These are phyloP conservation scores for Drosophila neutralis DNA, from an alignment of 2,888 invertebrate species.

Conservation along the genomic window DNA sequence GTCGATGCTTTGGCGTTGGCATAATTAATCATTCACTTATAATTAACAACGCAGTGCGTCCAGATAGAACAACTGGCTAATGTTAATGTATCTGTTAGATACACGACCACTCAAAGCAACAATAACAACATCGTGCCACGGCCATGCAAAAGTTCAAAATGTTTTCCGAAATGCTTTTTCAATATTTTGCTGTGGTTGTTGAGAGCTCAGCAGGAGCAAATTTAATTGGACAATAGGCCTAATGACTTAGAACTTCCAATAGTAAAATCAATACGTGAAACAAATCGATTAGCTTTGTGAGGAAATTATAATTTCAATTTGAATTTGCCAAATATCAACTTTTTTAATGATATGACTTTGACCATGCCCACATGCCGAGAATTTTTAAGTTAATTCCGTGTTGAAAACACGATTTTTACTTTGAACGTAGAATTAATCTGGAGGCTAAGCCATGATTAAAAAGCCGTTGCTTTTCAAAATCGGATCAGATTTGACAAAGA, in stretches of 20 bases:
- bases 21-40: constrained; percentile 79
- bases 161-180: constrained; percentile 70
- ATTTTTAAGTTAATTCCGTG: not conserved
- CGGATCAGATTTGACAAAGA: not conserved
- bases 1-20: constrained; percentile 62
- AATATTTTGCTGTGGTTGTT: constrained; percentile 20
- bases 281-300: constrained; percentile 1
- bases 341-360: not conserved
- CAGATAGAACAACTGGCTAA: constrained; percentile 76
- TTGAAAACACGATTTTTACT: not conserved
- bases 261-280: constrained; percentile 1
- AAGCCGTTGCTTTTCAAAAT: not conserved
- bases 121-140: constrained; percentile 36
- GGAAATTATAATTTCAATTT: constrained; percentile 1
- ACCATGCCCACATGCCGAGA: not conserved
- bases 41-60: constrained; percentile 72
- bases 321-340: not conserved
- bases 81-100: constrained; percentile 65
- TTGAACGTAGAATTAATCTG: not conserved
- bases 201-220: constrained; percentile 47
- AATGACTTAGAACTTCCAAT: constrained; percentile 14
- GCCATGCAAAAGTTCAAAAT: constrained; percentile 56
- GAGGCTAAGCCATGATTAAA: not conserved
- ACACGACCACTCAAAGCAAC: constrained; percentile 24
- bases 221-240: constrained; percentile 25